These are phyloP conservation scores for Pollachius pollachius DNA, from an alignment of 2,113 vertebrate genomes.

Conservation along the genomic window DNA sequence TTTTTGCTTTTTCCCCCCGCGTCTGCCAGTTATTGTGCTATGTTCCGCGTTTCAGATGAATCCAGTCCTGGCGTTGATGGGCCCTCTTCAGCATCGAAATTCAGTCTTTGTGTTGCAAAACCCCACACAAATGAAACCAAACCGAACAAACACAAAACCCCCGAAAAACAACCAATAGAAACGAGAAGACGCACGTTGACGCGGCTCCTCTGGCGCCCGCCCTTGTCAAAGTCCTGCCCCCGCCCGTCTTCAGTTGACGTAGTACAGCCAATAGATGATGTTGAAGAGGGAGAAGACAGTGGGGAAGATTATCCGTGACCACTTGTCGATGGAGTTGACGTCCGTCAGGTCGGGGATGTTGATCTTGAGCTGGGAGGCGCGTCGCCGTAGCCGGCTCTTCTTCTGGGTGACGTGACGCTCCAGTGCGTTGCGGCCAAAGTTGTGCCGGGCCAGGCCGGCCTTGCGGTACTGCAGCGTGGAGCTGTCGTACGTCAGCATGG, in stretches of 20 bases:
- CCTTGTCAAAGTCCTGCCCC: slow-evolving; percentile 48
- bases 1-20: slow-evolving; percentile 33
- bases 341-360: slow-evolving; percentile 98
- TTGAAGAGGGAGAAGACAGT: slow-evolving; percentile 98
- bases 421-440: slow-evolving; percentile 89
- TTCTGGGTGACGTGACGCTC: slow-evolving; percentile 94
- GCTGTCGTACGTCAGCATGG: slow-evolving; percentile 93
- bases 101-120: slow-evolving; percentile 84
- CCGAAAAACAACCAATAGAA: slow-evolving; percentile 21
- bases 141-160: neutral
- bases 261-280: slow-evolving; percentile 98
- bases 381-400: slow-evolving; percentile 91
- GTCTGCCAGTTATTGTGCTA: slow-evolving; percentile 90
- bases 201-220: slow-evolving; percentile 25
- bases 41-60: slow-evolving; percentile 76
- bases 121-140: slow-evolving; percentile 73
- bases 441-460: slow-evolving; percentile 86
- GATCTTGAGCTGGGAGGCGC: slow-evolving; percentile 94
- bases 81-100: slow-evolving; percentile 60
- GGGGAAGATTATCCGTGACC: slow-evolving; percentile 98
- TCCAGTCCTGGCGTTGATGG: slow-evolving; percentile 76
- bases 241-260: slow-evolving; percentile 85
- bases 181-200: no score
- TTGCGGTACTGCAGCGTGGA: slow-evolving; percentile 96
- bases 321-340: slow-evolving; percentile 98